Conservation (phyloP, 2,888 invertebrate genomes). For the Microplitis manilae region DNA sequence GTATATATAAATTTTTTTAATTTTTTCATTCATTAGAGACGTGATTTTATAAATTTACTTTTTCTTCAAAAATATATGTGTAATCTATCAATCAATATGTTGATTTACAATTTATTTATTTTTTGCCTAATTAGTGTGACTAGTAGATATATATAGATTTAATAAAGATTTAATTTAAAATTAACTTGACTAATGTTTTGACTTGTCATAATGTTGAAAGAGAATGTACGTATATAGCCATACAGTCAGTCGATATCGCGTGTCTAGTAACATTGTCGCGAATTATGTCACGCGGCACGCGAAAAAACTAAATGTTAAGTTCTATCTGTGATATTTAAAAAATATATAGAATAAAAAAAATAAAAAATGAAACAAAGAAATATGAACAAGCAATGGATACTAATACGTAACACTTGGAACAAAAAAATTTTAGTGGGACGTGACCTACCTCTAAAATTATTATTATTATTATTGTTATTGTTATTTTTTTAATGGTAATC, state of each 20-base stretch:
- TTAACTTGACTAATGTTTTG: slow-evolving; percentile 13
- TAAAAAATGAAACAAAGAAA: not conserved
- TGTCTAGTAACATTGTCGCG: slow-evolving; percentile 17
- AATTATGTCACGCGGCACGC: slow-evolving; percentile 24
- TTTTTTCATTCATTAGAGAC: too few species aligned
- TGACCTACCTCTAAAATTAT: not conserved
- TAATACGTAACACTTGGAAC: not conserved
- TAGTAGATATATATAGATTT: not conserved
- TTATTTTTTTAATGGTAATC: not conserved
- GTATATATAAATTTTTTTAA: too few species aligned
- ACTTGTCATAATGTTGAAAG: not conserved
- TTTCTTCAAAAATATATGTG: too few species aligned
- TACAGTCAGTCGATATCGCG: slow-evolving; percentile 20
- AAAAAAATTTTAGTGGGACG: not conserved
- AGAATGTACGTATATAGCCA: not conserved
- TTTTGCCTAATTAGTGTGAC: too few species aligned
- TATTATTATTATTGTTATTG: not conserved
- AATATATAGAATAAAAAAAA: slow-evolving; percentile 3
- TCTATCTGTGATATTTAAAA: slow-evolving; percentile 10
- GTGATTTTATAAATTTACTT: too few species aligned
- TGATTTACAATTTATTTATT: too few species aligned
- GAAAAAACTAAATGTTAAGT: slow-evolving; percentile 12
- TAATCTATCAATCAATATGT: too few species aligned
- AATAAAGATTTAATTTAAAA: slow-evolving; percentile 10
- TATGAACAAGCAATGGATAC: not conserved